These are phyloP conservation scores for Pseudonaja textilis DNA, from an alignment of 2,113 vertebrate genomes.

Conservation along the genomic window DNA sequence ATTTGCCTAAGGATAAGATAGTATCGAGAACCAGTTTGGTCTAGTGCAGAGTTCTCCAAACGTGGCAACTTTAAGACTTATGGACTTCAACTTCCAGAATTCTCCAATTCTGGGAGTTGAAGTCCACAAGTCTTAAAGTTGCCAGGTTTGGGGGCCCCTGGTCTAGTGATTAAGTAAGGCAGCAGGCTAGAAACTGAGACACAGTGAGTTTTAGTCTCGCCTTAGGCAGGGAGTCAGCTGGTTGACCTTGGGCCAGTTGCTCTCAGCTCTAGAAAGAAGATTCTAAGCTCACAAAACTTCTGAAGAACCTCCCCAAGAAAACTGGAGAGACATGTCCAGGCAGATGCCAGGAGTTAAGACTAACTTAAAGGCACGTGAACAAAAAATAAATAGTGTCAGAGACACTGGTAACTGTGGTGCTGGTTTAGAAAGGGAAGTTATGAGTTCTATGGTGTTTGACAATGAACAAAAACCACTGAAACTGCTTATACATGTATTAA, in stretches of 20 bases:
- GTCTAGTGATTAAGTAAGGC: not conserved
- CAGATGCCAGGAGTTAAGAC: not conserved
- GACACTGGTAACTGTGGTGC: not conserved
- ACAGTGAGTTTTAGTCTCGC: not conserved
- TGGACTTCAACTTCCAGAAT: too few relatives aligned
- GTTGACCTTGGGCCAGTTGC: not conserved
- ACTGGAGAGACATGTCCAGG: not conserved
- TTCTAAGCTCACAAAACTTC: not conserved
- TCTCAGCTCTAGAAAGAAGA: not conserved
- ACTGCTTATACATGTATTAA: not conserved
- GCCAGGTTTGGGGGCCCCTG: not conserved
- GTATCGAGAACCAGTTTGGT: not conserved
- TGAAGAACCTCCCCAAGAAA: not conserved
- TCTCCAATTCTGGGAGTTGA: too few relatives aligned
- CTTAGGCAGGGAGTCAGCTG: not conserved
- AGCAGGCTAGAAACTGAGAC: not conserved
- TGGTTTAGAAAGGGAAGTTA: not conserved
- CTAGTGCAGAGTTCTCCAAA: too few relatives aligned
- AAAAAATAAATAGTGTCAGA: not conserved
- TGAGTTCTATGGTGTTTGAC: not conserved
- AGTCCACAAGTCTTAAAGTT: too few relatives aligned
- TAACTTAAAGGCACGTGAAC: not conserved
- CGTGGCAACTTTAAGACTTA: too few relatives aligned
- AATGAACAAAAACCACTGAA: not conserved
- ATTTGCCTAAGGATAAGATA: not conserved